Evolutionary conservation across 2,797 vertebrate species (phyloP).

Genomic region (Gymnothorax javanicus): DNA sequence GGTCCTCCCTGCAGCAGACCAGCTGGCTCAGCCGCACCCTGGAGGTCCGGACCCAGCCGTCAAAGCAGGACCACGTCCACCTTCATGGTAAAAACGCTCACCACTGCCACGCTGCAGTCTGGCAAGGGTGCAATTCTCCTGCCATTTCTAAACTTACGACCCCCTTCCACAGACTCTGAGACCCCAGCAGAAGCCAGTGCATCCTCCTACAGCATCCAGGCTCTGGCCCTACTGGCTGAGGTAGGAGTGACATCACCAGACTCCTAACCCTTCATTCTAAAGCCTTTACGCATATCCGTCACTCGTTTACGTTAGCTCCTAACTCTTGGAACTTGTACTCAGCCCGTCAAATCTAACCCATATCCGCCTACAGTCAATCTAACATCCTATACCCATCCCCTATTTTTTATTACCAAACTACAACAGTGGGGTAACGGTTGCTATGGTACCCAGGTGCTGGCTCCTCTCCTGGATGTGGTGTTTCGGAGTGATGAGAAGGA

Average conservation of each 20-base stretch:
- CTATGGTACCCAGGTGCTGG: conserved; percentile 67
- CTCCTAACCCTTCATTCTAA: not conserved
- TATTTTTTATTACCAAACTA: not conserved
- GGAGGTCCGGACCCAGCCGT: conserved; percentile 95
- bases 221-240: conserved; percentile 93
- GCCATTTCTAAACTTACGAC: not conserved
- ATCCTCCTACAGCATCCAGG: conserved; percentile 95
- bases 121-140: not conserved
- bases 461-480: conserved; percentile 93
- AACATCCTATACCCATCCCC: not conserved
- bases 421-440: conserved; percentile 10
- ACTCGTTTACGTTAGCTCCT: not conserved
- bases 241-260: conserved; percentile 60
- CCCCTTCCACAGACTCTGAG: conserved; percentile 68
- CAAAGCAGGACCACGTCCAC: conserved; percentile 77
- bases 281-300: not conserved
- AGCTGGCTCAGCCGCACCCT: conserved; percentile 97
- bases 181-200: conserved; percentile 84
- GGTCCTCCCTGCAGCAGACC: conserved; percentile 95
- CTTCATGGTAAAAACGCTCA: conserved; percentile 67
- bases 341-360: not conserved
- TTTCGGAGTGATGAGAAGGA: conserved; percentile 98
- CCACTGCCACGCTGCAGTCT: not conserved
- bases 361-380: not conserved
- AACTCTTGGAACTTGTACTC: not conserved